Evolutionary conservation across 2,888 invertebrate species (phyloP), one percentile per base, ranked within the genome.

Genomic region (Brenthis daphne): DNA sequence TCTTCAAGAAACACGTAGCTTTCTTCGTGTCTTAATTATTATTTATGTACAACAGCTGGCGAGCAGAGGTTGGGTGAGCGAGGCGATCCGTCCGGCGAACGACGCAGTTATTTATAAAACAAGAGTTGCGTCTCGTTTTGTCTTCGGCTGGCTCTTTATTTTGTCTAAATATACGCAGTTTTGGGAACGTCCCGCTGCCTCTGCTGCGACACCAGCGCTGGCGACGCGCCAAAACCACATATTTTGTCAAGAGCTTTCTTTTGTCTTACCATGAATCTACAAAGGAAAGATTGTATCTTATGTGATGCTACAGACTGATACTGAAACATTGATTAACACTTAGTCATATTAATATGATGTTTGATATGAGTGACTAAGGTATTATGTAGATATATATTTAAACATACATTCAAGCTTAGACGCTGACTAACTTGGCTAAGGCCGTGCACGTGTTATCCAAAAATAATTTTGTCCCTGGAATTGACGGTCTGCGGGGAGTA

Each of bases 81-180:
- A 77, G 84, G 87, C 88, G 84, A 79, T 86, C 85, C 88, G 90
- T 88, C 88, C 90, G 90, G 87, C 88, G 90, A 90, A 89, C 91
- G 90, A 90, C 89, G 88, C 74, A 82, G 89, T 89, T 92, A 92
- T 92, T 92, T 92, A 90, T 91, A 92, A 92, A 92, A 89, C 91
- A 89, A 76, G 90, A 91, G 87, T 91, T 88, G 92, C 89, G 90
- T 92, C 92, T 91, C 92, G 91, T 91, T 92, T 92, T 92, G 92
- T 92, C 91, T 92, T 92, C 90, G 87, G 89, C 84, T 85, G 89
- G 89, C 91, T 92, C 92, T 92, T 92, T 92, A 92, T 92, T 92
- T 92, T 92, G 90, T 92, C 92, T 92, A 92, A 92, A 92, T 92
- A 92, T 92, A 92, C 92, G 90, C 89, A 91, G 92, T 92, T 92